These are phyloP conservation scores for Dissostichus mawsoni DNA, from an alignment of 2,113 vertebrate species.

Conservation along the genomic window DNA sequence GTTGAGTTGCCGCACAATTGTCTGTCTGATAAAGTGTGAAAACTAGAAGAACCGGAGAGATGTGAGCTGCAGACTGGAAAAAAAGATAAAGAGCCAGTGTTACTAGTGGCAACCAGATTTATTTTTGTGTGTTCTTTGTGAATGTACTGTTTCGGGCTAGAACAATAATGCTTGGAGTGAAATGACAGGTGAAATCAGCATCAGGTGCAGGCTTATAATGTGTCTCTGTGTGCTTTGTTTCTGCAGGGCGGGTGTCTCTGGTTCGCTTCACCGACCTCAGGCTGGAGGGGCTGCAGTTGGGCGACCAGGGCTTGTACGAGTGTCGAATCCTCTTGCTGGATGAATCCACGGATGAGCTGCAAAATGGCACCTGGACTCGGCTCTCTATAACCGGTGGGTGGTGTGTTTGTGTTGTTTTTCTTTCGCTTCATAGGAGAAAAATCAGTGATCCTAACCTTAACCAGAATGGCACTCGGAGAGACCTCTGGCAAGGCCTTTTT, in stretches of 20 bases:
- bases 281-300: conserved; percentile 84
- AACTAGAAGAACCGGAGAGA: conserved; percentile 26
- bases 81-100: conserved; percentile 54
- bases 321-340: conserved; percentile 92
- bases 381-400: conserved; percentile 89
- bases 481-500: no score
- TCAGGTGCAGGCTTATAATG: not conserved
- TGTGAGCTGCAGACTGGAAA: conserved; percentile 39
- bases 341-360: conserved; percentile 86
- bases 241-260: conserved; percentile 89
- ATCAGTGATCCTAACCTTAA: not conserved
- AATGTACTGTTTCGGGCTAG: conserved; percentile 18
- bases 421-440: not conserved
- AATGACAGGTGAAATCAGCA: conserved; percentile 36
- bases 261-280: conserved; percentile 85
- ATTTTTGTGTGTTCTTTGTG: conserved; percentile 16
- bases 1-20: conserved; percentile 33
- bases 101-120: conserved; percentile 79
- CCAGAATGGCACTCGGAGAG: no score
- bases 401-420: conserved; percentile 10
- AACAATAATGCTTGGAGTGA: conserved; percentile 9
- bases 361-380: conserved; percentile 91
- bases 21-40: conserved; percentile 52
- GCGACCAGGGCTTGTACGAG: conserved; percentile 95
- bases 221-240: conserved; percentile 15